These are phyloP conservation scores for Camponotus vicinus DNA, from an alignment of 1,140 invertebrate genomes.

Conservation along the genomic window DNA sequence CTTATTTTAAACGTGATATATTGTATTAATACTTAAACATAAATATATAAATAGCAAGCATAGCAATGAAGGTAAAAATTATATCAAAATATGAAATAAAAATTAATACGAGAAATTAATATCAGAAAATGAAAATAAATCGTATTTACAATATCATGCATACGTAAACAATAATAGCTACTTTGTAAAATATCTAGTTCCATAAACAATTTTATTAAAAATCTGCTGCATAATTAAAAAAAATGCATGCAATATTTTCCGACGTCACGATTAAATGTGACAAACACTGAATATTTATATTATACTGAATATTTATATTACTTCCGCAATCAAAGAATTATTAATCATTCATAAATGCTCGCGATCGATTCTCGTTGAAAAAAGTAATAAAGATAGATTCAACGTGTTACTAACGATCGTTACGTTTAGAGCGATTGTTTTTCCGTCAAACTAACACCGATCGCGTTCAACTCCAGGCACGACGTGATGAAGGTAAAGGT, in stretches of 20 bases:
- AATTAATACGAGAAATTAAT: neutral
- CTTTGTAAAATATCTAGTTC: neutral
- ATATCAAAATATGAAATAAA: neutral
- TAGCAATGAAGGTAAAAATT: neutral
- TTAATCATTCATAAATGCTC: neutral
- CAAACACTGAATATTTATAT: neutral
- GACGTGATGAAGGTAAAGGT: neutral
- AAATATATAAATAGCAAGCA: neutral
- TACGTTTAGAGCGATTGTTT: neutral
- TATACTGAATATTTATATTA: neutral
- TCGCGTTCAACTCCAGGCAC: neutral
- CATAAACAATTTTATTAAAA: too few species aligned
- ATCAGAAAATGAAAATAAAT: slow-evolving; percentile 5
- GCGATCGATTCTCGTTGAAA: neutral
- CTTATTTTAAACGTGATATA: slow-evolving; percentile 6
- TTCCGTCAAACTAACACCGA: neutral
- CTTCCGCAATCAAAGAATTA: neutral
- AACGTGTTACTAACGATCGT: neutral
- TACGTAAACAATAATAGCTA: neutral
- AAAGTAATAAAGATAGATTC: neutral
- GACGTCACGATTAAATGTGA: neutral
- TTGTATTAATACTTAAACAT: neutral
- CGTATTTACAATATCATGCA: neutral
- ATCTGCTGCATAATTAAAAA: neutral
- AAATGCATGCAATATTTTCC: neutral